Base-by-base conservation (phyloP, 1,140 invertebrate genomes). In the Zaprionus ornatus region DNA sequence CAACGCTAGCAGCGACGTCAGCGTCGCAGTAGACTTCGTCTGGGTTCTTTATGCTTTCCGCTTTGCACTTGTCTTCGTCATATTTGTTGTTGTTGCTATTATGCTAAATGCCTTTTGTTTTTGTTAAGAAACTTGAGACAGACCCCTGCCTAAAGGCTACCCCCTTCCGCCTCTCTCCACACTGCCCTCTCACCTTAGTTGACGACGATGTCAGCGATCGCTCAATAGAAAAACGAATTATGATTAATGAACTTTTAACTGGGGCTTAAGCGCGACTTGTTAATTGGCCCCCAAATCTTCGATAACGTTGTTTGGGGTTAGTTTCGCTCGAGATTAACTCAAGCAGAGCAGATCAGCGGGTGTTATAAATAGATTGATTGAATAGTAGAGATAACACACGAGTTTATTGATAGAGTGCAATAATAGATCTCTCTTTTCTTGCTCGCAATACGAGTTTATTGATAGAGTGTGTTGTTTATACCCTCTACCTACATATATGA, bases 71-170 rank as follows among this genome's bases (percentile, higher is more conserved):
- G 82, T 86, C 78, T 84, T 88, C 59, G 64, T 29, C 80, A 79
- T 79, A 64, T 72, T 66, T 59, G 65, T 65, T 35, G 62, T n/a
- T 72, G 37, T 50, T 65, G 57, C 52, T 52, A 80, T 88, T 80
- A 88, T 87, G 84, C 77, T 87, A 80, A 87, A 82, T 88, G 80
- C 55, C 77, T 83, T 86, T 87, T 88, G 84, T 88, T 88, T 74
- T 83, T 80, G 62, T 54, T 61, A 42, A n/a, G 59, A 52, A 71
- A 71, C 35, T 32, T 64, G 67, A 75, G 73, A 42, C 17, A 23
- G 23, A 32, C 57, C 25, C 19, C 29, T 9, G 29, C 9, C 9
- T 32, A 0, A 1, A 32, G 29, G 29, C 29, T 0, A 9, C 1
- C 9, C 13, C 0, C 23, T 12, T 10, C 9, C 27, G 9, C 23